These are phyloP conservation scores for Pyrocoelia pectoralis DNA, from an alignment of 2,888 invertebrate genomes.

Conservation along the genomic window DNA sequence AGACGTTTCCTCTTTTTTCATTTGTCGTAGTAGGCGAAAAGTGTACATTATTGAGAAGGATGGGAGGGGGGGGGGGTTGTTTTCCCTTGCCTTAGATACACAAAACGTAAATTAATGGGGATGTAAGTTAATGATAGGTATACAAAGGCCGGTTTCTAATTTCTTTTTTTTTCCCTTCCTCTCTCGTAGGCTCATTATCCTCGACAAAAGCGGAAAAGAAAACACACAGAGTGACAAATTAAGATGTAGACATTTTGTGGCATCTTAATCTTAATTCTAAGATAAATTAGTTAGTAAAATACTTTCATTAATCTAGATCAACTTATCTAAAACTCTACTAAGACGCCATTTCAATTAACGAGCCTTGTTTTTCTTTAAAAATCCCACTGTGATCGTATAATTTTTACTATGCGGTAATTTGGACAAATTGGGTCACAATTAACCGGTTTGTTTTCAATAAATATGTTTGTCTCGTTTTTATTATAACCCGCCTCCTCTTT, in stretches of 20 bases:
- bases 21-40: background rate
- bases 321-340: constrained; percentile 54
- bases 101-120: constrained; percentile 53
- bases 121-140: constrained; percentile 14
- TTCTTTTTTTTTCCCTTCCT: background rate
- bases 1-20: background rate
- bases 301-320: constrained; percentile 63
- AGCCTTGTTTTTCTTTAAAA: constrained; percentile 11
- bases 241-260: constrained; percentile 59
- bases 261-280: constrained; percentile 61
- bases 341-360: constrained; percentile 44
- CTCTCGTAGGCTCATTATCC: background rate
- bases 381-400: background rate
- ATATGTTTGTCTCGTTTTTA: background rate
- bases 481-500: background rate
- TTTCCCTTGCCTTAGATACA: constrained; percentile 18
- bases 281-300: constrained; percentile 61
- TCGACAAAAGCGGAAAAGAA: constrained; percentile 11
- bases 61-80: background rate
- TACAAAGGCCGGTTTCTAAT: background rate
- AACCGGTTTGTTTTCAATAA: background rate
- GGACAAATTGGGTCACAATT: too few relatives aligned
- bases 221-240: constrained; percentile 54
- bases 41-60: background rate
- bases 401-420: too few relatives aligned